phyloP scores from a whole-genome alignment of 2,888 invertebrate species.

The Leucoptera coffeella region DNA sequence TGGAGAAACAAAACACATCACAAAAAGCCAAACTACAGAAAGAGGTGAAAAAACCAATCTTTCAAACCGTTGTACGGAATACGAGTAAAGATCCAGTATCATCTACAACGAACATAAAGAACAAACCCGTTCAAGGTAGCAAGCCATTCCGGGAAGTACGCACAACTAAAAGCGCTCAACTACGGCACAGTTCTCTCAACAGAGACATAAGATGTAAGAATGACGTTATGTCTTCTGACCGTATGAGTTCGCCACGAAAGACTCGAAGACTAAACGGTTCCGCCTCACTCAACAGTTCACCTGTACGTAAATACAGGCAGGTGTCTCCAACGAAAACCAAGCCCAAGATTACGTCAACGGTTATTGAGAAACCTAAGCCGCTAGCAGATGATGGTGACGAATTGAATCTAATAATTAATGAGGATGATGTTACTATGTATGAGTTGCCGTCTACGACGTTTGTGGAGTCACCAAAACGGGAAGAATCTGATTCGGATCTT shows the following conservation, averaged over 20 bases:
- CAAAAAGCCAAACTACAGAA: too few species aligned
- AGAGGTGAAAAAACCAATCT: conserved; percentile 41
- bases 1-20: conserved; percentile 18
- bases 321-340: conserved; percentile 21
- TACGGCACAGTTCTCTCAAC: conserved; percentile 36
- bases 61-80: conserved; percentile 38
- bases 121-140: conserved; percentile 16
- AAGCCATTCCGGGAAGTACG: conserved; percentile 22
- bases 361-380: conserved; percentile 10
- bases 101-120: conserved; percentile 20
- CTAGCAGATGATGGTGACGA: neutral
- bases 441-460: conserved; percentile 41
- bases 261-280: conserved; percentile 40
- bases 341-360: conserved; percentile 23
- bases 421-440: conserved; percentile 43
- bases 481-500: conserved; percentile 36
- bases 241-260: conserved; percentile 36
- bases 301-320: conserved; percentile 34
- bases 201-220: conserved; percentile 24
- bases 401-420: conserved; percentile 21
- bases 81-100: conserved; percentile 24
- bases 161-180: conserved; percentile 25
- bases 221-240: conserved; percentile 22
- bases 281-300: conserved; percentile 38
- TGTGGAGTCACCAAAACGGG: conserved; percentile 22